phyloP scores from a whole-genome alignment of 2,113 vertebrate genomes.

The Dasypus novemcinctus region DNA sequence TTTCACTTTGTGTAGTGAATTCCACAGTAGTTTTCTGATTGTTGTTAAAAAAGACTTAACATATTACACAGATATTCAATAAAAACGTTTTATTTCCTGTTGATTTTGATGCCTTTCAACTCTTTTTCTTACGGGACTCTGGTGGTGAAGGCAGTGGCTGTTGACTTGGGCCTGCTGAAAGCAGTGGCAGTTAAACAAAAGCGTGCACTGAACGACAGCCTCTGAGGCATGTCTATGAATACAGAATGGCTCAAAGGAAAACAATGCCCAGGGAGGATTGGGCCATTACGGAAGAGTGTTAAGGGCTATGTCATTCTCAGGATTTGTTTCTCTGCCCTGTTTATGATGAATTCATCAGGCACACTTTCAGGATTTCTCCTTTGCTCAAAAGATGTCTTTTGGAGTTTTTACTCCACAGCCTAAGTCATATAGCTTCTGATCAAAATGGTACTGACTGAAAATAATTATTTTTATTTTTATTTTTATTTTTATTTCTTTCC shows the following conservation, averaged over 20 bases:
- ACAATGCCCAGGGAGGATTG: background rate
- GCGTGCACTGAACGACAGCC: background rate
- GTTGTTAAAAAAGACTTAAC: conserved; percentile 98
- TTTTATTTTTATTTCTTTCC: too few relatives aligned
- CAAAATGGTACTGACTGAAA: background rate
- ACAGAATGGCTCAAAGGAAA: background rate
- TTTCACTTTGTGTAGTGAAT: conserved; percentile 99
- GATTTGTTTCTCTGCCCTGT: background rate
- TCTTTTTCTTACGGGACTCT: conserved; percentile 60
- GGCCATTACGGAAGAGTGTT: background rate
- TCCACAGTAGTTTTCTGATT: conserved; percentile 98
- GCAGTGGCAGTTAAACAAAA: background rate
- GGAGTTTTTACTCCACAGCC: background rate
- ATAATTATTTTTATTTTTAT: too few relatives aligned
- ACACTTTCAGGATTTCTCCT: background rate
- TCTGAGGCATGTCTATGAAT: background rate
- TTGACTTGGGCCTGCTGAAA: background rate
- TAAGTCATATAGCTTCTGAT: background rate
- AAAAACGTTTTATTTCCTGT: conserved; percentile 99
- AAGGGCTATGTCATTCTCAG: background rate
- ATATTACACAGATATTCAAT: conserved; percentile 98
- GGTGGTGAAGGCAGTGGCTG: fast-evolving
- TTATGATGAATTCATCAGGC: background rate
- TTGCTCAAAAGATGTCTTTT: background rate
- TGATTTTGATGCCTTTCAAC: conserved; percentile 87